These are phyloP conservation scores for Aptenodytes forsteri DNA, from an alignment of 2,113 vertebrate genomes.

Conservation along the genomic window DNA sequence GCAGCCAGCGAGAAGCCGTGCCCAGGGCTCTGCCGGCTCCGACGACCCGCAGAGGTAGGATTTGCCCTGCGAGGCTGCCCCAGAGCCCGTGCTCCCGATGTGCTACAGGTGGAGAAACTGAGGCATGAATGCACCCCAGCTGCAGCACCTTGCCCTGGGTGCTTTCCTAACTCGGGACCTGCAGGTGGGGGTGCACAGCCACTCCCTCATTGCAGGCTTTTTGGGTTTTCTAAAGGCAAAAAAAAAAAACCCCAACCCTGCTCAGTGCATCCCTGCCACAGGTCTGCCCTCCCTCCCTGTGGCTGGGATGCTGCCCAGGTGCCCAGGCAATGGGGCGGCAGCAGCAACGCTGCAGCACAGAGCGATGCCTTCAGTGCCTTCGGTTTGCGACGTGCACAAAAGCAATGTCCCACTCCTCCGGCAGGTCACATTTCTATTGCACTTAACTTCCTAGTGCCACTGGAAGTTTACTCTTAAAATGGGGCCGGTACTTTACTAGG, in stretches of 20 bases:
- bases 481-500: background rate
- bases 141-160: background rate
- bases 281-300: background rate
- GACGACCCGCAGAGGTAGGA: accelerated
- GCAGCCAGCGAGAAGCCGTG: background rate
- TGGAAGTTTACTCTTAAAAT: constrained; percentile 12
- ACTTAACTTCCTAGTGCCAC: background rate
- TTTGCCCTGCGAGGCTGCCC: background rate
- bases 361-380: background rate
- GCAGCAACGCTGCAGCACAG: background rate
- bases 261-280: background rate
- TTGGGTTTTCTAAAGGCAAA: background rate
- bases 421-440: background rate
- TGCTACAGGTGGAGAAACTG: background rate
- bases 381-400: background rate
- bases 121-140: accelerated
- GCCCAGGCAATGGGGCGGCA: background rate
- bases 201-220: background rate
- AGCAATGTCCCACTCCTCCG: background rate
- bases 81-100: accelerated
- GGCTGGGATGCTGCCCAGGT: background rate
- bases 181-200: background rate
- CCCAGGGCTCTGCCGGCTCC: background rate
- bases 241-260: accelerated
- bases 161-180: background rate